phyloP scores from a whole-genome alignment of 1,140 invertebrate genomes.

The Drosophila ohnishii region DNA sequence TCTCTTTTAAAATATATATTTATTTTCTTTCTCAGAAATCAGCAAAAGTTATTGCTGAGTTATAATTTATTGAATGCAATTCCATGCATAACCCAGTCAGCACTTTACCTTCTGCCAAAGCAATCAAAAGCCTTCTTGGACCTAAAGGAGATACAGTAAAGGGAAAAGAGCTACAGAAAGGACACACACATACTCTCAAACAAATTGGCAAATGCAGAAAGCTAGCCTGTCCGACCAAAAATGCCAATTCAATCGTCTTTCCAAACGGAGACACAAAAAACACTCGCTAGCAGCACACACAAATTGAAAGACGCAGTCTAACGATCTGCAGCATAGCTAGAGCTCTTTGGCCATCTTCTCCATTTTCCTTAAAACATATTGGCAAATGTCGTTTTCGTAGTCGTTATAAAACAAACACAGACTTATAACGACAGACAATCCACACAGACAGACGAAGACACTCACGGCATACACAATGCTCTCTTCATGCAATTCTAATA shows the following conservation, averaged over 20 bases:
- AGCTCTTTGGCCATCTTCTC: constrained; percentile 6
- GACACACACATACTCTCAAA: constrained; percentile 16
- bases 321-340: constrained; percentile 20
- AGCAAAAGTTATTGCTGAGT: constrained; percentile 27
- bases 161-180: constrained; percentile 15
- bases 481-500: constrained; percentile 69
- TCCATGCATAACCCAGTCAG: constrained; percentile 15
- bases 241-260: constrained; percentile 55
- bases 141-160: constrained; percentile 15
- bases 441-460: constrained; percentile 19
- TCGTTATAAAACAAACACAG: constrained; percentile 70
- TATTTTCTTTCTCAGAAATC: not conserved
- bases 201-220: constrained; percentile 56
- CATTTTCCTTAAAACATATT: constrained; percentile 55
- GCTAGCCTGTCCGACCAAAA: constrained; percentile 39
- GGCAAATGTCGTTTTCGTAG: constrained; percentile 63
- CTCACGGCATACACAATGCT: constrained; percentile 31
- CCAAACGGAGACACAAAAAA: constrained; percentile 18
- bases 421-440: constrained; percentile 24
- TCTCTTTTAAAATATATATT: not conserved
- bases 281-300: constrained; percentile 9
- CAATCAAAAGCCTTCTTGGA: constrained; percentile 20
- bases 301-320: constrained; percentile 22
- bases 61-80: constrained; percentile 52
- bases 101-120: constrained; percentile 28